Percentiles rank a stretch among this genome's conserved stretches.
Conservation (phyloP, 92 coral and sea anemone species). For the Parazoanthus darwini region DNA sequence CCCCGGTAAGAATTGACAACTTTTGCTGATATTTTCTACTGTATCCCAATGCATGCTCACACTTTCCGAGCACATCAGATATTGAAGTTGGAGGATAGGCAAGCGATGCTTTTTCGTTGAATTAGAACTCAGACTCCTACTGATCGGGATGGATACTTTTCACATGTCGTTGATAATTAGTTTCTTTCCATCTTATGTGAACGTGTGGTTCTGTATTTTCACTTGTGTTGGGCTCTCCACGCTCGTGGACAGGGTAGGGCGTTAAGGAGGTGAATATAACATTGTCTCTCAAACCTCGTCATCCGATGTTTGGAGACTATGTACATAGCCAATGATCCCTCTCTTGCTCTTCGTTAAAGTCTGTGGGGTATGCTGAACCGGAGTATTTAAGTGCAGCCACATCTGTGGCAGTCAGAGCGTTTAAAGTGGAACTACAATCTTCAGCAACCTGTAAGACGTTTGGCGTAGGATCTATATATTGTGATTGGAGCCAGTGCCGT, state of each 20-base stretch:
- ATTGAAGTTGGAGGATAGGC: conserved; percentile 9
- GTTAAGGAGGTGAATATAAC: conserved; percentile 27
- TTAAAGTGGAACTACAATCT: neutral
- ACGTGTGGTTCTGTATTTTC: conserved; percentile 28
- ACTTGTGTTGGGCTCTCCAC: conserved; percentile 25
- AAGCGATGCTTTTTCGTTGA: conserved; percentile 24
- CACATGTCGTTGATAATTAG: conserved; percentile 51
- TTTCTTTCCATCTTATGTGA: conserved; percentile 41
- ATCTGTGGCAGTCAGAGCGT: conserved; percentile 3
- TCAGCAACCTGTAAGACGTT: conserved; percentile 9
- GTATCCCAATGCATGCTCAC: conserved; percentile 9
- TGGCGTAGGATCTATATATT: conserved; percentile 4
- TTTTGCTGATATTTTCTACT: conserved; percentile 7
- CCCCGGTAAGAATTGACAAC: conserved; percentile 14
- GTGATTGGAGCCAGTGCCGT: neutral
- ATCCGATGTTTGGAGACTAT: conserved; percentile 23
- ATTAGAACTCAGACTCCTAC: conserved; percentile 43
- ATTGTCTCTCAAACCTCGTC: conserved; percentile 4
- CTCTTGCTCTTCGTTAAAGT: neutral
- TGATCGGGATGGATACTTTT: conserved; percentile 43
- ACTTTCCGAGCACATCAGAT: conserved; percentile 18
- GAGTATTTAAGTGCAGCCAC: neutral
- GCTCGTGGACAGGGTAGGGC: conserved; percentile 3
- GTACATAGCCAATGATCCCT: neutral
- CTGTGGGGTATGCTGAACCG: neutral